phyloP scores from a whole-genome alignment of 2,888 invertebrate species.

The Mythimna impura region DNA sequence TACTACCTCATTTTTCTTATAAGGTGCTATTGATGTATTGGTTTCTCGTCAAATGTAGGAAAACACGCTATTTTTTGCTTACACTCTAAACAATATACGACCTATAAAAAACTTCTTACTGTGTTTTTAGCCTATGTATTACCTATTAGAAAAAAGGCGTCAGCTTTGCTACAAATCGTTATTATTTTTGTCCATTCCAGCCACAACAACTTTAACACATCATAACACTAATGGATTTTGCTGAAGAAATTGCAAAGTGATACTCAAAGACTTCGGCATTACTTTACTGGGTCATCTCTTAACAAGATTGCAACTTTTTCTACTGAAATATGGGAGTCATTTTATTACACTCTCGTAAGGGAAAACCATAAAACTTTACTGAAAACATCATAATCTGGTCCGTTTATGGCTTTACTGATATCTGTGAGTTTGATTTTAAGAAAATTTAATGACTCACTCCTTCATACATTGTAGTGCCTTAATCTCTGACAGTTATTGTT shows the following conservation, averaged over 20 bases:
- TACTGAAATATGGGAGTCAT: conserved; percentile 64
- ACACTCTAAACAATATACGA: background rate
- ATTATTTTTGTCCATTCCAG: conserved; percentile 60
- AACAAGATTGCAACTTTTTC: conserved; percentile 73
- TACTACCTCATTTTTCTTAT: background rate
- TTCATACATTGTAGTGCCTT: too few species aligned
- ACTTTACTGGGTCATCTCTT: conserved; percentile 69
- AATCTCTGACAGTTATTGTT: too few species aligned
- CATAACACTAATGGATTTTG: conserved; percentile 83
- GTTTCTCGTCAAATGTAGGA: background rate
- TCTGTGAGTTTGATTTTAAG: conserved; percentile 49
- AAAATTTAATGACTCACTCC: background rate
- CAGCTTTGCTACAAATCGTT: background rate
- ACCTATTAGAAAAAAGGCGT: background rate
- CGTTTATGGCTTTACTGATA: conserved; percentile 60
- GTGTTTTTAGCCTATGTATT: background rate
- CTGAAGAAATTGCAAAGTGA: conserved; percentile 75
- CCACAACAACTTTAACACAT: conserved; percentile 55
- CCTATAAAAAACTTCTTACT: background rate
- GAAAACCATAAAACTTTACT: conserved; percentile 71
- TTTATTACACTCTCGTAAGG: conserved; percentile 74
- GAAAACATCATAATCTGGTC: conserved; percentile 67
- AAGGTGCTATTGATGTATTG: background rate
- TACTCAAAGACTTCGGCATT: conserved; percentile 70
- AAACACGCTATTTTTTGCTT: background rate